Base-by-base conservation (phyloP, 2,888 invertebrate species). In the Lithophane leautieri region DNA sequence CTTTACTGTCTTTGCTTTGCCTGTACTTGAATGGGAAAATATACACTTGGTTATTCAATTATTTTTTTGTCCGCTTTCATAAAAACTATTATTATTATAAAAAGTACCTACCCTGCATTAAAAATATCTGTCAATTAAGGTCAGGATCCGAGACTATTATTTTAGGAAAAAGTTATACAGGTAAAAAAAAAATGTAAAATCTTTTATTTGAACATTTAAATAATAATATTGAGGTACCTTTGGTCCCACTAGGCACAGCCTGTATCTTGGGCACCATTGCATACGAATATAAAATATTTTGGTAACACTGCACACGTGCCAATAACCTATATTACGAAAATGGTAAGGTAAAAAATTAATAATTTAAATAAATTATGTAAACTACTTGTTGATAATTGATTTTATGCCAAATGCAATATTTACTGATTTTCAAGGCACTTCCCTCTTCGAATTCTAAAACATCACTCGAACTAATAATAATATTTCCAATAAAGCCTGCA, bases 401-500 rank as follows among this genome's bases (percentile, higher is more conserved):
- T 72, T 22, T 16, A 40, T 42, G 44, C n/a, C 28, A 70, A 60
- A 34, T 12, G 4, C 8, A 50, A 76, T 58, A 28, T 28, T n/a
- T 42, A 68, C 16, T 14, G 40, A 52, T 62, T 40, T 63, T n/a
- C 14, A 25, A 44, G 7, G 3, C 62, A 50, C 4, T 62, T 61
- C n/a, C 14, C 25, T 34, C 44, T 40, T 40, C 4, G 54, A 66
- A 69, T 83, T 69, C 56, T 50, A n/a, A 40, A 68, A 63, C 63
- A 42, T 58, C 28, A 58, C 25, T 68, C n/a, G 44, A 42, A 50
- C 28, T 40, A 40, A 71, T 83, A 58, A 74, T 83, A 79, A 58
- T 80, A 84, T 65, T 68, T 52, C 22, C 60, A 50, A 63, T 84
- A 81, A 42, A 62, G 11, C 12, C 61, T 11, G 12, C 19, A 66